Conservation (phyloP, 2,888 invertebrate species). For the Pheosia gnoma region DNA sequence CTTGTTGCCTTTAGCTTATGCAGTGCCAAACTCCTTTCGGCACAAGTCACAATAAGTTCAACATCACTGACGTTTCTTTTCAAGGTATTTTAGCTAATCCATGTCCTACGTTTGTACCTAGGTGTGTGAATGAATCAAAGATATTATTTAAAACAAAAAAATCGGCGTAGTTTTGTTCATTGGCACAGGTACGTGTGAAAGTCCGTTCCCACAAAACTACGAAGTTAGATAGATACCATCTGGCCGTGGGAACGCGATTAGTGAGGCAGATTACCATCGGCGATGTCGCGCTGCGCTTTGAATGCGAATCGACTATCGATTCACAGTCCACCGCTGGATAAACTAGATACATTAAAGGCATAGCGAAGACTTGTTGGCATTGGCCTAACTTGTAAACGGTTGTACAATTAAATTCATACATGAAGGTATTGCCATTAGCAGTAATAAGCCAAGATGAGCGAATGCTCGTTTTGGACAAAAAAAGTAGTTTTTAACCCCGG, state of each 20-base stretch:
- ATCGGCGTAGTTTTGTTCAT: not conserved
- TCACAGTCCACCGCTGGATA: constrained; percentile 16
- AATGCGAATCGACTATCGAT: constrained; percentile 28
- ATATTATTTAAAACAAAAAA: not conserved
- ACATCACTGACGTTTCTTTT: no score
- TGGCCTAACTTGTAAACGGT: not conserved
- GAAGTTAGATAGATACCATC: constrained; percentile 12
- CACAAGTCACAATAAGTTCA: no score
- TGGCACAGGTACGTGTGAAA: constrained; percentile 29
- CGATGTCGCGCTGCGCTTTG: constrained; percentile 17
- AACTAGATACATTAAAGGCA: not conserved
- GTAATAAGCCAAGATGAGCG: no score
- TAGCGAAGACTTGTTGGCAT: constrained; percentile 5
- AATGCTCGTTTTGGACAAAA: no score
- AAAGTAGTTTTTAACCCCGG: no score
- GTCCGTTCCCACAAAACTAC: constrained; percentile 29
- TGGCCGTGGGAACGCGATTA: constrained; percentile 38
- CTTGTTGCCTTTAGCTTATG: no score
- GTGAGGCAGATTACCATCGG: constrained; percentile 14
- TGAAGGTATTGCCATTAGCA: no score
- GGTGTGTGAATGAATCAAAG: no score
- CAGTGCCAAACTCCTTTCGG: no score
- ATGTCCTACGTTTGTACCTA: no score
- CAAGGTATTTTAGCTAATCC: no score
- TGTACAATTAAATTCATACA: no score